A percentile compares a stretch with the other conserved stretches of the same genome.
phyloP scores from a whole-genome alignment of 1,140 invertebrate species.

The Coptotermes formosanus region DNA sequence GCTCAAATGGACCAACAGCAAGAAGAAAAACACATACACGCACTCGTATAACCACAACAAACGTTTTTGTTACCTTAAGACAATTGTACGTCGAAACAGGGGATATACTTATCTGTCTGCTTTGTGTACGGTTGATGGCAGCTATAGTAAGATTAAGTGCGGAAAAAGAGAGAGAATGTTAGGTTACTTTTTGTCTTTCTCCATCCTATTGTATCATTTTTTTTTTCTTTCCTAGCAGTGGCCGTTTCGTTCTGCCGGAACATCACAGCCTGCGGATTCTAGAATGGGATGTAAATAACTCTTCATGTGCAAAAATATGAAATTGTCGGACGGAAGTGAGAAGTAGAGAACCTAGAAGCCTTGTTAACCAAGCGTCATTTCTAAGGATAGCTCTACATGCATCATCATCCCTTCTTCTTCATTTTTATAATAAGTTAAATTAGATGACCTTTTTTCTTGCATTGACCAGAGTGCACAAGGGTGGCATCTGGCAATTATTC shows the following conservation, averaged over 20 bases:
- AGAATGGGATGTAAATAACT: not conserved
- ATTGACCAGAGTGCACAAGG: too few relatives aligned
- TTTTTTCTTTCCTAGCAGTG: not conserved
- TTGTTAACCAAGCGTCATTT: not conserved
- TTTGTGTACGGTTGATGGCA: not conserved
- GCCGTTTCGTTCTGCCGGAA: not conserved
- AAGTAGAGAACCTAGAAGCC: not conserved
- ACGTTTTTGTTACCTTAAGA: not conserved
- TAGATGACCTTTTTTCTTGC: too few relatives aligned
- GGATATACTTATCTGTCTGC: not conserved
- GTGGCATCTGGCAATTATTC: too few relatives aligned
- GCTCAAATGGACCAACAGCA: not conserved
- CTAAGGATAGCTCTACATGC: not conserved
- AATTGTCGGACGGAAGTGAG: not conserved
- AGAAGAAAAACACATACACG: not conserved
- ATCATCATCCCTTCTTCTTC: too few relatives aligned
- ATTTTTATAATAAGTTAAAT: too few relatives aligned
- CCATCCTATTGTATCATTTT: not conserved
- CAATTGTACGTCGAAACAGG: not conserved
- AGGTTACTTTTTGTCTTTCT: not conserved
- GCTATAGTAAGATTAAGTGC: not conserved
- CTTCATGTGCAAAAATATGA: not conserved
- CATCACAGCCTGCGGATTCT: not conserved
- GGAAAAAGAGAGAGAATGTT: conserved; percentile 9
- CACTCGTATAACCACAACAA: not conserved